These are phyloP conservation scores for Coracias cyanogaster DNA, from an alignment of 2,797 vertebrate species.

Conservation along the genomic window DNA sequence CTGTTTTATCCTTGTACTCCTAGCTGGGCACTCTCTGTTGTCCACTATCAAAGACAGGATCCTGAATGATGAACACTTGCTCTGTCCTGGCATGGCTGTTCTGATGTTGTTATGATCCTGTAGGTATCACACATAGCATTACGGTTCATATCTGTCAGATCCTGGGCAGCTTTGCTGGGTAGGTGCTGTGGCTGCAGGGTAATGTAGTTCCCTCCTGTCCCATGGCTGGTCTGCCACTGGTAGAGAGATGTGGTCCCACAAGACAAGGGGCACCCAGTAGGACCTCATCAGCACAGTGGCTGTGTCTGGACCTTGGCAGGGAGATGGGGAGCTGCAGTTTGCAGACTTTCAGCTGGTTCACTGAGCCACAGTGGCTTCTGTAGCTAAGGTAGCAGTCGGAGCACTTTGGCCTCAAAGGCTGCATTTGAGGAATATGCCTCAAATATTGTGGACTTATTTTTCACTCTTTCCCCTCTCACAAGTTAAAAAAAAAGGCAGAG, in stretches of 20 bases:
- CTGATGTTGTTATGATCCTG: not conserved
- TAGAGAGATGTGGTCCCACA: not conserved
- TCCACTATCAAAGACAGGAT: not conserved
- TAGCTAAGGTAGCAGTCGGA: not conserved
- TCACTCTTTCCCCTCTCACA: not conserved
- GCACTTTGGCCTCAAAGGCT: not conserved
- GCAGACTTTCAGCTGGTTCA: not conserved
- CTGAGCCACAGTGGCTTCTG: not conserved
- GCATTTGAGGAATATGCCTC: not conserved
- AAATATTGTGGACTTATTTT: not conserved
- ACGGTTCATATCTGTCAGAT: not conserved
- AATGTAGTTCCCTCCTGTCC: not conserved
- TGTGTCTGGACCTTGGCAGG: not conserved
- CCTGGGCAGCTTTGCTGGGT: not conserved
- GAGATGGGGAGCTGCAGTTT: not conserved
- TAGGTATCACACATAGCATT: not conserved
- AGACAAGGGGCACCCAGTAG: too few species aligned
- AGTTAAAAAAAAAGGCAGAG: not conserved
- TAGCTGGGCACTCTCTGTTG: not conserved
- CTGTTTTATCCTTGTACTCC: not conserved
- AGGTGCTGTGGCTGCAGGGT: not conserved
- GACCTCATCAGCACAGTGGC: not conserved
- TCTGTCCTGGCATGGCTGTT: not conserved
- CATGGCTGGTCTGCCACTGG: fast-evolving
- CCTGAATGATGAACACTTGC: not conserved